These are phyloP conservation scores for Mionectes macconnelli DNA, from an alignment of 2,113 vertebrate species.

Conservation along the genomic window DNA sequence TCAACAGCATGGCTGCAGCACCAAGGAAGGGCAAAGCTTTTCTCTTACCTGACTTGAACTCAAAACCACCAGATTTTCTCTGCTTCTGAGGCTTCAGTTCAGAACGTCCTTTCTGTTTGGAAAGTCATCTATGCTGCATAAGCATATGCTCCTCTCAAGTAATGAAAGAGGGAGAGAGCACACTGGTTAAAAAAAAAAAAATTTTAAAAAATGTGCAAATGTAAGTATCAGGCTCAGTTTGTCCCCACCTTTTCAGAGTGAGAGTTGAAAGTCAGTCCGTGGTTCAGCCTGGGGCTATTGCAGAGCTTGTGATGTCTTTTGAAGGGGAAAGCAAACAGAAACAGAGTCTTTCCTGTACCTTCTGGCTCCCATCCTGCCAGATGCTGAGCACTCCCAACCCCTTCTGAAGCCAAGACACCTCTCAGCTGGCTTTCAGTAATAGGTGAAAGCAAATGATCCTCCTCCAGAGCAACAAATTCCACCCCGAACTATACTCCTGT, in stretches of 20 bases:
- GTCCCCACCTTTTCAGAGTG: neutral
- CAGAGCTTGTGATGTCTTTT: neutral
- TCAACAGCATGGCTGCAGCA: neutral
- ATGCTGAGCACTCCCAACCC: neutral
- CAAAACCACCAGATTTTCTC: neutral
- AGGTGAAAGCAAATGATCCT: neutral
- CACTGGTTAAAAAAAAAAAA: neutral
- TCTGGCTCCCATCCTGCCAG: neutral
- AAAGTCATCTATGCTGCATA: neutral
- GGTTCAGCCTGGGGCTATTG: neutral
- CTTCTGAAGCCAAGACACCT: neutral
- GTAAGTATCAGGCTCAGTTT: neutral
- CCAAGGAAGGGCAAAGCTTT: fast-evolving
- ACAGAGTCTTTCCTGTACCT: neutral
- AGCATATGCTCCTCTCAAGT: neutral
- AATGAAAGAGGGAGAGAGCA: neutral
- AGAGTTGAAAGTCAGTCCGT: neutral
- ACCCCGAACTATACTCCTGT: neutral
- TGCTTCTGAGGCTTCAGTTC: neutral
- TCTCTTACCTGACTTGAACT: neutral
- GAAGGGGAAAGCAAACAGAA: neutral
- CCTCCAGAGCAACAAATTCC: neutral
- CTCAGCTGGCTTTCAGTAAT: neutral
- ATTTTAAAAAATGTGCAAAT: neutral
- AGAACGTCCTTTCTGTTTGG: neutral